Evolutionary conservation across 2,113 vertebrate genomes (phyloP), one percentile per base, ranked within the genome.

Genomic region (Eudyptes chrysolophus): DNA sequence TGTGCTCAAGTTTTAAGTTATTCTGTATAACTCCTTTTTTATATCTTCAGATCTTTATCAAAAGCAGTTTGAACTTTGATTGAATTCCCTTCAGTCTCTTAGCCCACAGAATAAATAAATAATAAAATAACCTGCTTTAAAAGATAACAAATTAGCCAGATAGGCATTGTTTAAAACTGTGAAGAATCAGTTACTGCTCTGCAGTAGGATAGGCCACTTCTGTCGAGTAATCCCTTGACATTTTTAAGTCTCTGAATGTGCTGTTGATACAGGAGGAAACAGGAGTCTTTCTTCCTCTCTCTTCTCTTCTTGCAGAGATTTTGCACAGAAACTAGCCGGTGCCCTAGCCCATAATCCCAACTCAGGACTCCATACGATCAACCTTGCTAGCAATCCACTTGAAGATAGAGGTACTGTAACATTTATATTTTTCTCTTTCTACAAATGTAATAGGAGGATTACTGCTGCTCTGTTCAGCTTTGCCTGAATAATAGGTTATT

Each of bases 301-400:
- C 24, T 98, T 69, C 42, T 86, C 94, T 69, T 27, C 74, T 94
- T 97, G 69, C 97, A 99, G 99, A 86, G 99, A 99, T 98, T 99
- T 99, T 98, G 99, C 99, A 89, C 99, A 99, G 97, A 99, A 99
- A 94, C 97, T 99, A 79, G 98, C 99, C 84, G 97, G 97, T 96
- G 99, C 99, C 71, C 98, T 99, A 83, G 98, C 99, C 60, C 99
- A 99, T 82, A 99, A 99, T 97, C 97, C 99, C 93, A 98, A 80
- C 99, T 99, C 99, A 98, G 99, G 99, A 98, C 99, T 99, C 90
- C 98, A 99, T 95, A 99, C 98, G 0, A 98, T 99, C 96, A 99
- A 99, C 98, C 99, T 99, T 96, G 98, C 99, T 87, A 99, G 99
- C 98, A 99, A 99, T 96, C 98, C 99, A 14, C 98, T 99, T 92